A percentile compares a stretch with the other conserved stretches of the same genome.
Evolutionary conservation across 2,888 invertebrate species (phyloP).

Genomic region (Thera britannica): DNA sequence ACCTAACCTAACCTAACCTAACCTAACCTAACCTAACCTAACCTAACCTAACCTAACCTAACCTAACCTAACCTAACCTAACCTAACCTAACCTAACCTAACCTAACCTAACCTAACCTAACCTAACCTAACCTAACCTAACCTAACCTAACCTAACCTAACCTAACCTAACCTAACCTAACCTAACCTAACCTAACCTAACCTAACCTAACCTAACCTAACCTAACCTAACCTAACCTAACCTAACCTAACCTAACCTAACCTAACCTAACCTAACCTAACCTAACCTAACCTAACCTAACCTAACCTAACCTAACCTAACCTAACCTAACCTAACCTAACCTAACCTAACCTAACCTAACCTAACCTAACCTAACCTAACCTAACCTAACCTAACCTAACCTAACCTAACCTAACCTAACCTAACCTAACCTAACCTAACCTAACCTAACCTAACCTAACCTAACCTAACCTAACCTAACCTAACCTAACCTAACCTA

Average conservation of each 20-base stretch:
- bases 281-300: slow-evolving; percentile 32
- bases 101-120: slow-evolving; percentile 28
- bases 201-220: no score
- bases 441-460: slow-evolving; percentile 33
- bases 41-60: slow-evolving; percentile 28
- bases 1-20: background rate
- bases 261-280: slow-evolving; percentile 32
- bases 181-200: no score
- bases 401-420: slow-evolving; percentile 19
- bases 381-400: slow-evolving; percentile 13
- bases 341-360: slow-evolving; percentile 31
- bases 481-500: slow-evolving; percentile 32
- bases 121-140: slow-evolving; percentile 34
- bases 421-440: slow-evolving; percentile 29
- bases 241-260: slow-evolving; percentile 33
- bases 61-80: slow-evolving; percentile 34
- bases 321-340: slow-evolving; percentile 32
- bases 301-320: slow-evolving; percentile 32
- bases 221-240: slow-evolving; percentile 18
- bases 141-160: slow-evolving; percentile 12
- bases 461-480: slow-evolving; percentile 32
- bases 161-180: no score
- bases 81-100: slow-evolving; percentile 12
- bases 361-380: slow-evolving; percentile 18
- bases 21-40: slow-evolving; percentile 20